phyloP scores from a whole-genome alignment of 2,888 invertebrate genomes.

The Pyrrhosoma nymphula region DNA sequence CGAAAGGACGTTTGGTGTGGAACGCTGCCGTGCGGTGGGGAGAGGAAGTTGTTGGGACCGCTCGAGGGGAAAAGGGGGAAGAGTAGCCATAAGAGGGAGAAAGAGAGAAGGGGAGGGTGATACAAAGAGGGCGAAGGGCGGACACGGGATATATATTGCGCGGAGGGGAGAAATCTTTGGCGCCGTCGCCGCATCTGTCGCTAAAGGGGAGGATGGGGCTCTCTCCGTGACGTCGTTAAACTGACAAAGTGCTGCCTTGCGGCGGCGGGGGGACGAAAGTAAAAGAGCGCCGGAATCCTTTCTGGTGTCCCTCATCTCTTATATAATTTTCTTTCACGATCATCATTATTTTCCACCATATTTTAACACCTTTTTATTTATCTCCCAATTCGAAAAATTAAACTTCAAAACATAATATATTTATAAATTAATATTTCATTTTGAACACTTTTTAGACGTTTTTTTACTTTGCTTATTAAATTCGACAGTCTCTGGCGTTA shows the following conservation, averaged over 20 bases:
- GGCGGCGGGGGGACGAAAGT: slow-evolving; percentile 44
- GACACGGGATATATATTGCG: neutral
- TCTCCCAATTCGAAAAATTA: neutral
- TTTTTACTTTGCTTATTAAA: no score
- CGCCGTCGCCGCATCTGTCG: slow-evolving; percentile 45
- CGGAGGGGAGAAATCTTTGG: neutral
- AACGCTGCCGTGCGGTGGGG: neutral
- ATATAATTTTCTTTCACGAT: no score
- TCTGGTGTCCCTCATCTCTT: neutral
- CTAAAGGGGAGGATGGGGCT: neutral
- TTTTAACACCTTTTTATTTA: no score
- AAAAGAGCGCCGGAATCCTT: slow-evolving; percentile 34
- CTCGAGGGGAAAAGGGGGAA: neutral
- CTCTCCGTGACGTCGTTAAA: slow-evolving; percentile 61
- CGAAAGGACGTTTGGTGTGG: neutral
- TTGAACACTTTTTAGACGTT: no score
- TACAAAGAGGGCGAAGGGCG: neutral
- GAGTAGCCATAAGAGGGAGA: neutral
- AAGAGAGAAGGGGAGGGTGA: neutral
- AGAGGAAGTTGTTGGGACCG: neutral
- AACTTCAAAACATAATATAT: no score
- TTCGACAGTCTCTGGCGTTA: no score
- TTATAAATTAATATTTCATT: no score
- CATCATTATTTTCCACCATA: no score
- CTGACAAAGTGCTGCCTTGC: slow-evolving; percentile 54